phyloP scores from a whole-genome alignment of 2,797 vertebrate species.

The Poecilia wingei region DNA sequence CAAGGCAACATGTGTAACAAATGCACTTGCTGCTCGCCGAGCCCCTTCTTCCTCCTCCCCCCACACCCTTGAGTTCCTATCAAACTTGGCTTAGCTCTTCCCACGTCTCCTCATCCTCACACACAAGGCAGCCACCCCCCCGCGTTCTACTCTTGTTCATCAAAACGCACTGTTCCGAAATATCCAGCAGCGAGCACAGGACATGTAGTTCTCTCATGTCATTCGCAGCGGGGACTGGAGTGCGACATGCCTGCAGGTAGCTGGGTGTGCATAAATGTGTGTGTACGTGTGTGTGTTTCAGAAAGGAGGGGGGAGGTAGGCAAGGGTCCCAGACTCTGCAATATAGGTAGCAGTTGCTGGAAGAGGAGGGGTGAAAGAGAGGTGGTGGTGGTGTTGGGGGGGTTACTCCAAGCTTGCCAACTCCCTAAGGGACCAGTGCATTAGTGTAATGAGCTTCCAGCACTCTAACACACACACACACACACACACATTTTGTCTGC shows the following conservation, averaged over 20 bases:
- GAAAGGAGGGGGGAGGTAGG: neutral
- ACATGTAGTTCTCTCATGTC: constrained; percentile 56
- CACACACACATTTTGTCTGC: constrained; percentile 3
- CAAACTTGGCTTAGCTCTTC: constrained; percentile 15
- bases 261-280: constrained; percentile 16
- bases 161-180: constrained; percentile 30
- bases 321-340: constrained; percentile 44
- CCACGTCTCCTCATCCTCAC: constrained; percentile 22
- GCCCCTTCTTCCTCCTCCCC: neutral
- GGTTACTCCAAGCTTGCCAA: constrained; percentile 62
- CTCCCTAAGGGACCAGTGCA: constrained; percentile 74
- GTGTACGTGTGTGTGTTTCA: constrained; percentile 23
- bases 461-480: constrained; percentile 31
- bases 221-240: constrained; percentile 20
- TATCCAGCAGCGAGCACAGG: constrained; percentile 46
- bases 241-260: constrained; percentile 29
- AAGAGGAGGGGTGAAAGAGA: constrained; percentile 49
- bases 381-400: constrained; percentile 4
- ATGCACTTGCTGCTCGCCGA: neutral
- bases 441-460: constrained; percentile 81
- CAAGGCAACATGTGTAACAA: constrained; percentile 1
- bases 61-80: constrained; percentile 3
- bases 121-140: neutral
- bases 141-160: constrained; percentile 12
- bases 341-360: constrained; percentile 50